Conservation (phyloP, 2,888 invertebrate species). For the Cacoxenus indagator region DNA sequence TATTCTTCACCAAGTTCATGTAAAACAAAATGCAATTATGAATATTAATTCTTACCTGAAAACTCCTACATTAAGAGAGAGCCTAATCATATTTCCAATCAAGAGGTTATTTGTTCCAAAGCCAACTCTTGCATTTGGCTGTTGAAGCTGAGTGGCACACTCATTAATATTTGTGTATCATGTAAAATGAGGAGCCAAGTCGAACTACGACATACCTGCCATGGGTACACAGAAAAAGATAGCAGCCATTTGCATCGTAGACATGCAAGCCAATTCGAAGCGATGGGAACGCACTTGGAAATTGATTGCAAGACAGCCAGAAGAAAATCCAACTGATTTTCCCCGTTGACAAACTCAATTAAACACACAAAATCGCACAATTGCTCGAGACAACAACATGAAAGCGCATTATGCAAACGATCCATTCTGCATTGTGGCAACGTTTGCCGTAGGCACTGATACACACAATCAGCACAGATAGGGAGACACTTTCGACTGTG, state of each 20-base stretch:
- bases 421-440: neutral
- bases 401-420: conserved; percentile 28
- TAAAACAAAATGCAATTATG: too few species aligned
- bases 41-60: too few species aligned
- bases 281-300: neutral
- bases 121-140: too few species aligned
- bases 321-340: neutral
- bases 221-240: neutral
- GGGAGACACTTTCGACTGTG: neutral
- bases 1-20: too few species aligned
- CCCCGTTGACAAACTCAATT: conserved; percentile 1
- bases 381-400: conserved; percentile 7
- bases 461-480: neutral
- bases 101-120: too few species aligned
- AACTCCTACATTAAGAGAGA: too few species aligned
- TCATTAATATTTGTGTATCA: too few species aligned
- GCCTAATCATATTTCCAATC: too few species aligned
- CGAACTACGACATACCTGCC: too few species aligned
- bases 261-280: neutral
- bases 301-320: neutral
- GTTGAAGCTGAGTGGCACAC: too few species aligned
- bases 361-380: conserved; percentile 8
- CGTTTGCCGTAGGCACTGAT: neutral
- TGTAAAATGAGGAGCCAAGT: too few species aligned
- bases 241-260: neutral